phyloP scores from a whole-genome alignment of 2,113 vertebrate species.

The Labrus mixtus region DNA sequence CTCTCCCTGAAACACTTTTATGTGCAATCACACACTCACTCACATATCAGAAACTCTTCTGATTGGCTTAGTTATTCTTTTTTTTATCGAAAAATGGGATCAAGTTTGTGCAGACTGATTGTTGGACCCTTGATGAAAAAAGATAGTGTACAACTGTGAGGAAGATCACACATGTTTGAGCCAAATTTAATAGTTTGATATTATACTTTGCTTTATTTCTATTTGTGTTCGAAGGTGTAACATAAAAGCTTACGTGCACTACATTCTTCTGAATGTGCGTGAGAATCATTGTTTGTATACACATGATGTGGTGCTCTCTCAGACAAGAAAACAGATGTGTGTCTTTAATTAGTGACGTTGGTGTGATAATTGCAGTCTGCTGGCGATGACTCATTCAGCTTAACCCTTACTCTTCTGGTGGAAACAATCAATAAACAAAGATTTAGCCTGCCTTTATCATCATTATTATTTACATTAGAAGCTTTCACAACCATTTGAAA shows the following conservation, averaged over 20 bases:
- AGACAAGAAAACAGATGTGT: slow-evolving; percentile 72
- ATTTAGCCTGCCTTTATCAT: slow-evolving; percentile 27
- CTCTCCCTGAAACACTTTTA: slow-evolving; percentile 43
- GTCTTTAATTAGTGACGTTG: slow-evolving; percentile 86
- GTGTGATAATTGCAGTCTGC: slow-evolving; percentile 86
- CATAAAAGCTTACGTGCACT: slow-evolving; percentile 19
- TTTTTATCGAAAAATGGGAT: slow-evolving; percentile 37
- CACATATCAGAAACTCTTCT: slow-evolving; percentile 39
- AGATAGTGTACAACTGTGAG: slow-evolving; percentile 8
- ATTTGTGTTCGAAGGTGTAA: slow-evolving; percentile 29
- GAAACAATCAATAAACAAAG: slow-evolving; percentile 74
- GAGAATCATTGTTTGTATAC: slow-evolving; percentile 37
- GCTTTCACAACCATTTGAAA: not conserved
- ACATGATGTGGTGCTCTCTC: slow-evolving; percentile 55
- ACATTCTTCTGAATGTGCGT: slow-evolving; percentile 4
- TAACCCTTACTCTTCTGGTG: slow-evolving; percentile 78
- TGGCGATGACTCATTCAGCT: slow-evolving; percentile 87
- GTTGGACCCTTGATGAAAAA: slow-evolving; percentile 18
- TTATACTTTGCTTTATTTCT: slow-evolving; percentile 44
- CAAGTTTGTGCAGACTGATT: slow-evolving; percentile 39
- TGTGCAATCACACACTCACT: slow-evolving; percentile 40
- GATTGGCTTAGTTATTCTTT: slow-evolving; percentile 38
- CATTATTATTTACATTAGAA: not conserved
- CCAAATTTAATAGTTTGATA: slow-evolving; percentile 44
- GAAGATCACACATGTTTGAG: slow-evolving; percentile 26